phyloP scores from a whole-genome alignment of 2,888 invertebrate species.

The Brenthis hecate region DNA sequence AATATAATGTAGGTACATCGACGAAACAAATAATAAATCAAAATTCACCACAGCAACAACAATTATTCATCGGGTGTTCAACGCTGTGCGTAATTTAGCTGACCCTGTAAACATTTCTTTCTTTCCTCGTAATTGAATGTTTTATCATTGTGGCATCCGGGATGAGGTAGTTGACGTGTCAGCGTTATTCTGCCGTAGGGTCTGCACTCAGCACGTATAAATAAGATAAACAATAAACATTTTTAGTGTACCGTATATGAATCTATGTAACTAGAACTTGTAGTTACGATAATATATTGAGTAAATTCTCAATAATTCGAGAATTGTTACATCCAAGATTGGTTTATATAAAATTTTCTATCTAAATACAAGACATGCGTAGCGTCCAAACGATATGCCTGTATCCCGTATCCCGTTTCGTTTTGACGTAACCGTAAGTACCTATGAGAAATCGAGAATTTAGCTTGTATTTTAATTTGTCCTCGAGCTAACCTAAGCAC shows the following conservation, averaged over 20 bases:
- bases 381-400: too few species aligned
- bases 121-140: conserved; percentile 42
- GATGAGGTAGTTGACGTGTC: conserved; percentile 33
- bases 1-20: background rate
- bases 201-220: conserved; percentile 19
- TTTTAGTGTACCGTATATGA: background rate
- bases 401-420: too few species aligned
- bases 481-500: too few species aligned
- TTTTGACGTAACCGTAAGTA: too few species aligned
- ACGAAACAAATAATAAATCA: background rate
- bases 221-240: conserved; percentile 17
- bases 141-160: conserved; percentile 42
- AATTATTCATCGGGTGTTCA: background rate
- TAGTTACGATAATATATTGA: too few species aligned
- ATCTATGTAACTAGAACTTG: too few species aligned
- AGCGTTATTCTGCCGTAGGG: conserved; percentile 26
- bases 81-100: conserved; percentile 8
- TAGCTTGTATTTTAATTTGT: too few species aligned
- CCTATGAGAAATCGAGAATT: too few species aligned
- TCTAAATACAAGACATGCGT: too few species aligned
- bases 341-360: too few species aligned
- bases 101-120: conserved; percentile 37
- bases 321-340: too few species aligned
- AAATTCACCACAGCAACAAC: background rate
- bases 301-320: too few species aligned